Evolutionary conservation across 2,888 invertebrate species (phyloP).

Genomic region (Steromphala cineraria): DNA sequence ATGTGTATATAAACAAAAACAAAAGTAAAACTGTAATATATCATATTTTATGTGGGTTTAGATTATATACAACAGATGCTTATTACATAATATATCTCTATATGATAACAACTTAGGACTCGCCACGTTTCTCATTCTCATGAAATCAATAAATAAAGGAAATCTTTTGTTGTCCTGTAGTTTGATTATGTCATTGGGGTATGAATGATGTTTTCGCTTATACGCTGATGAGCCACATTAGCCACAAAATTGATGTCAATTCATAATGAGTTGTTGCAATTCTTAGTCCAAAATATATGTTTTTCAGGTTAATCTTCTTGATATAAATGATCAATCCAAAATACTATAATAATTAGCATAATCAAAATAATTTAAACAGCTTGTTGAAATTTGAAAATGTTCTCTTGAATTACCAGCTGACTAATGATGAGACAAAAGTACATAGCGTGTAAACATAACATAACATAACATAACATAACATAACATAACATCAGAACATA

Average conservation of each 20-base stretch:
- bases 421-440: too few species aligned
- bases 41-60: not conserved
- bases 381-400: too few species aligned
- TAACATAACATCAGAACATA: too few species aligned
- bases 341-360: too few species aligned
- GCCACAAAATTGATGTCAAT: not conserved
- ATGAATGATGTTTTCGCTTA: not conserved
- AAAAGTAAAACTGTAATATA: not conserved
- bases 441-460: too few species aligned
- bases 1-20: not conserved
- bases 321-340: too few species aligned
- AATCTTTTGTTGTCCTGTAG: not conserved
- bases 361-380: too few species aligned
- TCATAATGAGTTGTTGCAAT: too few species aligned
- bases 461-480: too few species aligned
- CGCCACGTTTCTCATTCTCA: not conserved
- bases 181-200: not conserved
- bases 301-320: too few species aligned
- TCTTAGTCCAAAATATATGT: too few species aligned
- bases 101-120: not conserved
- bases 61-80: not conserved
- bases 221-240: not conserved
- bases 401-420: too few species aligned
- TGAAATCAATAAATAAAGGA: not conserved
- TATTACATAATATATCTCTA: not conserved